Base-by-base conservation (phyloP, 2,888 invertebrate species). In the Yponomeuta cagnagella region DNA sequence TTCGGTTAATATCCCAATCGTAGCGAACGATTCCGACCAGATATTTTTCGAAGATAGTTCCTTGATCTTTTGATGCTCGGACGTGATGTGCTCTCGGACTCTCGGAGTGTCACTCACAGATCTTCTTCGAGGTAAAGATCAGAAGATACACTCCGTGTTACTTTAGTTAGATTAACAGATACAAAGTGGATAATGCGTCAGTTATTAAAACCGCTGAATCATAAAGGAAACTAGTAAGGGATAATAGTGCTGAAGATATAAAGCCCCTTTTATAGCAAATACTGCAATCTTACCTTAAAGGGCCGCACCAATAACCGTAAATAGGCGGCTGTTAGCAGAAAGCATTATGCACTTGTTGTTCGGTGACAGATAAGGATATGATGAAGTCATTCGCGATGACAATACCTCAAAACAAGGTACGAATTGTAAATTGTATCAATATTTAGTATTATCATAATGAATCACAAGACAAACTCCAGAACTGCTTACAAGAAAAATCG, bases 81-180 rank as follows among this genome's bases (percentile, higher is more conserved):
- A 65, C 31, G 10, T 30, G 30, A 33, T 15, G 52, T 58, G 52
- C 6, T 58, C 15, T 58, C 43, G 12, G 12, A 23, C 30, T 65
- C 10, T 23, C 23, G 1, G 23, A 33, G 33, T 65, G 65, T 31
- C 65, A 65, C 30, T 65, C 31, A 23, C 2, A 64, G 31, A 64
- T 64, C 64, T 64, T 64, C 30, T 64, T 64, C 9, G 10, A 64
- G 15, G 15, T 64, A 64, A 64, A 64, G 64, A 64, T 64, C 31
- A 31, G 31, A 65, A 65, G 31, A 65, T 65, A 30, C 33, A 10
- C 12, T 43, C 33, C 31, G 9, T 33, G 65, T 65, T 65, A 65
- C 65, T 65, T 65, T 10, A 65, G 65, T 65, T 10, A 65, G 65
- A 65, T 65, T 31, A 65, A 30, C 65, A 12, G 65, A 65, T 65